These are phyloP conservation scores for Macrophya alboannulata DNA, from an alignment of 2,888 invertebrate genomes.

Conservation along the genomic window DNA sequence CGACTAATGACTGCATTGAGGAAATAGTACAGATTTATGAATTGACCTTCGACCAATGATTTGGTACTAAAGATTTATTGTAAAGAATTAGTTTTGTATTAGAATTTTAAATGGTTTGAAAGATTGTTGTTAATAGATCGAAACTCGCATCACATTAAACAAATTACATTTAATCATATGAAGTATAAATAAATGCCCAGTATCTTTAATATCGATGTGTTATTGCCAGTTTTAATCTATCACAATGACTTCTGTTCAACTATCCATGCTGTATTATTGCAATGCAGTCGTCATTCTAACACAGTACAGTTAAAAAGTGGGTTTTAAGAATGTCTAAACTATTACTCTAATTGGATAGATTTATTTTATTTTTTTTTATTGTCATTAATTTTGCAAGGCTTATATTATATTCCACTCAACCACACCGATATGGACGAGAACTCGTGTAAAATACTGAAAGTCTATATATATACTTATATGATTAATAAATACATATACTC, in stretches of 20 bases:
- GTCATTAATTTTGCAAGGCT: conserved; percentile 35
- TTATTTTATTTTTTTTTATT: background rate
- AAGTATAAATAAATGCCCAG: conserved; percentile 32
- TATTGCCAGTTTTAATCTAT: conserved; percentile 29
- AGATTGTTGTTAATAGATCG: background rate
- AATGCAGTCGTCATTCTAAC: conserved; percentile 45
- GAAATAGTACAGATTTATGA: conserved; percentile 7
- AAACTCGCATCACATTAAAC: conserved; percentile 10
- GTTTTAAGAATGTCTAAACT: conserved; percentile 3
- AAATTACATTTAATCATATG: conserved; percentile 17
- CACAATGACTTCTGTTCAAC: background rate
- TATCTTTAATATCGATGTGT: conserved; percentile 32
- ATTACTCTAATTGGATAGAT: background rate
- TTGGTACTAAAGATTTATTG: background rate
- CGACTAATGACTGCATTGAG: conserved; percentile 53
- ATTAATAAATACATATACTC: conserved; percentile 61
- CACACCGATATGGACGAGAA: conserved; percentile 59
- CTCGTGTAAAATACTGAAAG: conserved; percentile 76
- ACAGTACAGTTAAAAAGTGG: conserved; percentile 2
- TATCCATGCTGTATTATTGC: background rate
- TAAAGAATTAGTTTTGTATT: conserved; percentile 6
- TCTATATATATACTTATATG: conserved; percentile 72
- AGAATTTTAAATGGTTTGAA: background rate
- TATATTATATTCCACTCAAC: conserved; percentile 8
- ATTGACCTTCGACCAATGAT: background rate